Percentiles rank a stretch among this genome's conserved stretches.
Conservation (phyloP, 1,140 invertebrate species). For the Calycopis cecrops region DNA sequence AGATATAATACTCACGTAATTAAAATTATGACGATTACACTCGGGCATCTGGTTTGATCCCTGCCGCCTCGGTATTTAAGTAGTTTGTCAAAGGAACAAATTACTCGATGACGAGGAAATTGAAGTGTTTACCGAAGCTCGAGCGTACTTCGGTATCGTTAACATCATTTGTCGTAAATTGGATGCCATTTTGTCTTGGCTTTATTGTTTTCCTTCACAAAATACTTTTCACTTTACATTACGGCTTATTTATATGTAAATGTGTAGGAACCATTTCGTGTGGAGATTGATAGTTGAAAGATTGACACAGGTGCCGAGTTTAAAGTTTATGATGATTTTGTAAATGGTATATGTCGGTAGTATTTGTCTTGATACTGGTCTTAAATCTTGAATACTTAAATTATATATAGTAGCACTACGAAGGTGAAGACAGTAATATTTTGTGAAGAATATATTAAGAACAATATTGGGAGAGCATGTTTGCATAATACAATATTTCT, state of each 20-base stretch:
- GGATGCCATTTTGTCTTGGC: not conserved
- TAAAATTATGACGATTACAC: slow-evolving; percentile 62
- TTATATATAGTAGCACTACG: too few relatives aligned
- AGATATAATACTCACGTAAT: slow-evolving; percentile 48
- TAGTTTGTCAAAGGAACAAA: slow-evolving; percentile 20
- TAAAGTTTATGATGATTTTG: too few relatives aligned
- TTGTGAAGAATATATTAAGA: too few relatives aligned
- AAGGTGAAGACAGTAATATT: too few relatives aligned
- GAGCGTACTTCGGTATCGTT: not conserved
- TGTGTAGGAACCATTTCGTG: too few relatives aligned
- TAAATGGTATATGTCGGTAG: too few relatives aligned
- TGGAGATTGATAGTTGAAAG: too few relatives aligned
- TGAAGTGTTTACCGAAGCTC: slow-evolving; percentile 9
- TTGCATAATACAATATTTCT: too few relatives aligned
- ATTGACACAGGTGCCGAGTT: too few relatives aligned
- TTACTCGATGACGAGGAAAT: slow-evolving; percentile 13
- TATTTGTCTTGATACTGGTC: too few relatives aligned
- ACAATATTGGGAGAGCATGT: too few relatives aligned
- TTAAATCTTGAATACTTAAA: too few relatives aligned
- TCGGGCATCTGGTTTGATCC: slow-evolving; percentile 55
- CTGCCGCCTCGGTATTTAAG: slow-evolving; percentile 15
- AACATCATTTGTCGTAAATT: not conserved
- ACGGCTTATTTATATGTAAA: not conserved
- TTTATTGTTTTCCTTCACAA: slow-evolving; percentile 1
- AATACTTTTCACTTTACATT: not conserved